These are phyloP conservation scores for Tychaedon coryphoeus DNA, from an alignment of 2,113 vertebrate species.

Conservation along the genomic window DNA sequence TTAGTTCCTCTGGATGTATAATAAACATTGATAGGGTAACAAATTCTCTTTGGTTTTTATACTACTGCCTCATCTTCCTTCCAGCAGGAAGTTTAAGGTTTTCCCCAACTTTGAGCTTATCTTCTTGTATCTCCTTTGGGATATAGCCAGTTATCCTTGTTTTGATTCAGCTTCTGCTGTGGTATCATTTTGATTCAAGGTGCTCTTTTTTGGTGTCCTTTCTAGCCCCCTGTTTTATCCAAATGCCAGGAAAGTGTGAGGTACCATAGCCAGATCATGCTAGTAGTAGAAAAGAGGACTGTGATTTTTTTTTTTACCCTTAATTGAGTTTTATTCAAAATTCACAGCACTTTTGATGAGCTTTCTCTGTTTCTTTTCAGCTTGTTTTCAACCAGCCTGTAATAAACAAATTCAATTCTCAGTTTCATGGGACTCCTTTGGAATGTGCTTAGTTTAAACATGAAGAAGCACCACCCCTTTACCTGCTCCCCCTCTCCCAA, in stretches of 20 bases:
- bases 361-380: background rate
- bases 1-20: background rate
- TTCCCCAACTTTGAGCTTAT: background rate
- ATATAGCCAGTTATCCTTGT: background rate
- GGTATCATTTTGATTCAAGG: background rate
- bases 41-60: background rate
- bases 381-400: background rate
- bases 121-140: background rate
- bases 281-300: background rate
- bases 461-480: background rate
- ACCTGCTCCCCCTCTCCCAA: rapidly evolving
- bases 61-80: background rate
- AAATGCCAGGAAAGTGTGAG: background rate
- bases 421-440: background rate
- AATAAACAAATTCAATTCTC: background rate
- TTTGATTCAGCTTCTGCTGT: background rate
- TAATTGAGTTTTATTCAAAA: background rate
- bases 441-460: background rate
- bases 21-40: background rate
- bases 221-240: background rate
- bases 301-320: background rate
- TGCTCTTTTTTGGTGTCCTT: background rate
- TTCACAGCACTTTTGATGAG: background rate
- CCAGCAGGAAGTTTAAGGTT: background rate
- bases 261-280: background rate